Base-by-base conservation (phyloP, 92 coral and sea anemone genomes). In the Epizoanthus fatuus region DNA sequence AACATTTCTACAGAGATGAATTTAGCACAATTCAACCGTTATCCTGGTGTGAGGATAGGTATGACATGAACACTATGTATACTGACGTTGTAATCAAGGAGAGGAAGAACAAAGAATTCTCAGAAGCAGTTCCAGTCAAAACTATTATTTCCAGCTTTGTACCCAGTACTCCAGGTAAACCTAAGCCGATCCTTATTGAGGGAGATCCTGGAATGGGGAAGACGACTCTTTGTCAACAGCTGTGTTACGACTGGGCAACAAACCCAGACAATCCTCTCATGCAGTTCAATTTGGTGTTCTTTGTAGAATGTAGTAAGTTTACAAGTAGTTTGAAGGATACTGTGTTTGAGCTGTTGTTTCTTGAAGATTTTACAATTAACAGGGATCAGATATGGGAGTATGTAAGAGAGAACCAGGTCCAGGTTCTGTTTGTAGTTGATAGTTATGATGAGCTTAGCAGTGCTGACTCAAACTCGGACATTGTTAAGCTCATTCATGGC, bases 181-280 rank as follows among this genome's bases (percentile, higher is more conserved):
- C 64, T 14, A 58, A 58, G 9, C 64, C 64, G 2, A 8, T n/a
- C 14, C 22, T 58, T 0, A 58, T 58, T 3, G 64, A 58, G 7
- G 64, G 64, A 58, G 64, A n/a, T 58, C 64, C 64, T 58, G 64
- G 64, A 58, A 58, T 58, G 64, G 64, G 64, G 7, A 58, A 58
- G 22, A 58, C 64, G 3, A 58, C 29, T 0, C 22, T 58, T 17
- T 58, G 64, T n/a, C 25, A 58, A 16, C n/a, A 58, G 22, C 22
- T 58, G 29, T 58, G 64, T n/a, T 58, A 58, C 22, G 64, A 58
- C 32, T 58, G 64, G 64, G 32, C 64, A 58, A 58, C 64, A 58
- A 58, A 58, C 3, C 25, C 64, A 16, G 64, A 58, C 29, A 58
- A 5, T 58, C 32, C 2, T n/a, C 64, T 58, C 29, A 58, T n/a